A percentile compares a stretch with the other conserved stretches of the same genome.
These are phyloP conservation scores for Conomelus anceps DNA, from an alignment of 2,888 invertebrate species.

Conservation along the genomic window DNA sequence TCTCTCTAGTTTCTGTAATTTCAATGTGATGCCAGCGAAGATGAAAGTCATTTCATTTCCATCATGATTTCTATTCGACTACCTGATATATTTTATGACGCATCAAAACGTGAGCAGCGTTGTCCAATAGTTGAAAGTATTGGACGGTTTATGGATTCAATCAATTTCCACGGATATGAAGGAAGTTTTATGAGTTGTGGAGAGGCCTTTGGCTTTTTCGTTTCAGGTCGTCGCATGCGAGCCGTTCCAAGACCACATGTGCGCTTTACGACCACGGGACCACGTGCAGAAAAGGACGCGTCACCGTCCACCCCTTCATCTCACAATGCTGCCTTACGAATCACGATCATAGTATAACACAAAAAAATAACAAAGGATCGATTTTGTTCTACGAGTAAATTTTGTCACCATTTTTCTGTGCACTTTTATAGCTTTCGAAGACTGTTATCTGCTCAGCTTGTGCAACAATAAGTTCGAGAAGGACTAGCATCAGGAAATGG, in stretches of 20 bases:
- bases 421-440: not conserved
- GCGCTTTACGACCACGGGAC: not conserved
- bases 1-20: not conserved
- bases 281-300: not conserved
- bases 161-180: not conserved
- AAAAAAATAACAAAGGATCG: not conserved
- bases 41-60: no score
- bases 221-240: no score
- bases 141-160: not conserved
- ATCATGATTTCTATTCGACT: not conserved
- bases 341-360: not conserved
- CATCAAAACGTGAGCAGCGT: not conserved
- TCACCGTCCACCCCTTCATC: not conserved
- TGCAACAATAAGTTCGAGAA: not conserved
- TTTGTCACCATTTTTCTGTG: not conserved
- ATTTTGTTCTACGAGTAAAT: not conserved
- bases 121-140: not conserved
- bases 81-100: not conserved
- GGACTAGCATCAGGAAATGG: not conserved
- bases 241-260: not conserved
- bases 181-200: not conserved
- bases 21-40: not conserved
- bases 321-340: not conserved
- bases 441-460: not conserved
- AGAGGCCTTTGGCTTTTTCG: not conserved